Evolutionary conservation across 2,888 invertebrate species (phyloP), one percentile per base, ranked within the genome.

Genomic region (Eupeodes luniger): DNA sequence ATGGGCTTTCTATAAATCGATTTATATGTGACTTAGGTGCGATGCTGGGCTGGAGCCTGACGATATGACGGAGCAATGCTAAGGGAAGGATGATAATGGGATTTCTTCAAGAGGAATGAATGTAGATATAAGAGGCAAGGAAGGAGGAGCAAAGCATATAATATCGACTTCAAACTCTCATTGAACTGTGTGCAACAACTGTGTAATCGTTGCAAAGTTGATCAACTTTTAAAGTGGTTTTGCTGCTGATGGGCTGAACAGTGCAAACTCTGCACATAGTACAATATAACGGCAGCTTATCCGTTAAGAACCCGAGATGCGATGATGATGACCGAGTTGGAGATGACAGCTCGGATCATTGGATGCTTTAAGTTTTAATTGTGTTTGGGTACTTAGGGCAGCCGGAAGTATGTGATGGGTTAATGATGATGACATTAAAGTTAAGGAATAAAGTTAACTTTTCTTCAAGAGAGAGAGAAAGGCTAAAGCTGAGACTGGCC

Each of bases 341-440:
- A 84, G 72, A 62, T 76, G 87, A 77, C 77, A 80, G 74, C 74
- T 74, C 69, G 82, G 75, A 79, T 82, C 78, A 62, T 72, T 81
- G 81, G 78, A 67, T 74, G 77, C 81, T 76, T 88, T 78, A 85
- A 88, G 88, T 85, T 85, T 88, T 88, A 88, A 88, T 88, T 88
- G 88, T 78, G 81, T 85, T 88, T 83, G 77, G 61, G 34, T 75
- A 62, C 53, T 64, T 61, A 59, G 61, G 49, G 75, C 53, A 27
- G 55, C 57, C 27, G 64, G 69, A 81, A 19, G 69, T 64, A 69
- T 66, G 55, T 64, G 74, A 81, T 78, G 69, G 49, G 82, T 36
- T 86, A 75, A 86, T 79, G 79, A 70, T 76, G 74, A 86, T 78
- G 74, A 27, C 70, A 72, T 80, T 62, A 72, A 16, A 57, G 34